These are phyloP conservation scores for Calliopum simillimum DNA, from an alignment of 2,888 invertebrate genomes.

Conservation along the genomic window DNA sequence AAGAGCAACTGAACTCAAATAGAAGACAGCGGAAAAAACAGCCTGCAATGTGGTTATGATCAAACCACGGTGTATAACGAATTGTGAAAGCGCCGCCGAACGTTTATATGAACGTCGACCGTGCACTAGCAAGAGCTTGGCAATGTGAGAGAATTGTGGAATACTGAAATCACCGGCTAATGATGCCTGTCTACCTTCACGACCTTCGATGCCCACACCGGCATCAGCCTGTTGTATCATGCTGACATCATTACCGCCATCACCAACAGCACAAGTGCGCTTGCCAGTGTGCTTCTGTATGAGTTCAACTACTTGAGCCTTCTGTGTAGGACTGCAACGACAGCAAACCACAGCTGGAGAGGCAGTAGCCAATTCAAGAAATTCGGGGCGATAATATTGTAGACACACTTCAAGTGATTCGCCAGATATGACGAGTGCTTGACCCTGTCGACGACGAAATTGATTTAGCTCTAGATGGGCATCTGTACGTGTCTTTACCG, in stretches of 20 bases:
- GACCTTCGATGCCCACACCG: conserved; percentile 92
- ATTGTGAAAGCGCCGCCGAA: conserved; percentile 97
- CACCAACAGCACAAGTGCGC: conserved; percentile 95
- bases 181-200: conserved; percentile 91
- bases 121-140: conserved; percentile 88
- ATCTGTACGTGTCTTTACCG: conserved; percentile 70
- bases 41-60: conserved; percentile 99
- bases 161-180: conserved; percentile 98
- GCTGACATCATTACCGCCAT: conserved; percentile 96
- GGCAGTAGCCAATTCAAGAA: conserved; percentile 77
- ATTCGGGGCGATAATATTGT: conserved; percentile 76
- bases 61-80: conserved; percentile 97
- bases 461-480: conserved; percentile 76
- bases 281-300: conserved; percentile 74
- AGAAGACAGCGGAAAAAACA: conserved; percentile 98
- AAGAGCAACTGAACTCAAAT: conserved; percentile 94
- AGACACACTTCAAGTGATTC: conserved; percentile 77
- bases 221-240: conserved; percentile 99
- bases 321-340: conserved; percentile 91
- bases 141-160: conserved; percentile 87
- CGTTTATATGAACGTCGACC: conserved; percentile 94
- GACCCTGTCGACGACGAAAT: conserved; percentile 75
- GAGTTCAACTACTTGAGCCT: conserved; percentile 81
- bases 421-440: conserved; percentile 79
- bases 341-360: conserved; percentile 90